Conservation (phyloP, 2,797 vertebrate genomes). For the Urophycis tenuis region DNA sequence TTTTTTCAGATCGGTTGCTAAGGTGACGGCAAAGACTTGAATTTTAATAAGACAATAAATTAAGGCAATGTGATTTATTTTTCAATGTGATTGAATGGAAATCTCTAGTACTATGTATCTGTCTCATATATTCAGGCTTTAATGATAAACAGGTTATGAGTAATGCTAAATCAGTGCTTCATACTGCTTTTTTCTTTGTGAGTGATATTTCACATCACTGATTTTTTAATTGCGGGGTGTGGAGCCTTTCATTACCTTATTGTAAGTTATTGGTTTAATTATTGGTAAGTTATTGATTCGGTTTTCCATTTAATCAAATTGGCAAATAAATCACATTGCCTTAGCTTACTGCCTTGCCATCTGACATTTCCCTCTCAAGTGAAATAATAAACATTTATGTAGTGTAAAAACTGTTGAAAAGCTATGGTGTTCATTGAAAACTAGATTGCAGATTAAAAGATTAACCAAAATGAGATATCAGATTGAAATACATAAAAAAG, state of each 20-base stretch:
- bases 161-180: neutral
- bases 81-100: constrained; percentile 56
- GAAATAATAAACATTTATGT: neutral
- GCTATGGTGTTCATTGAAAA: neutral
- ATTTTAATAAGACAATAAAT: constrained; percentile 78
- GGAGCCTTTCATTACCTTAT: neutral
- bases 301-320: too few species aligned
- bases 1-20: constrained; percentile 72
- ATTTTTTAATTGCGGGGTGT: neutral
- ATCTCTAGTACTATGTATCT: constrained; percentile 23
- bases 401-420: neutral
- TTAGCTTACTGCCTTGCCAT: too few species aligned
- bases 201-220: neutral
- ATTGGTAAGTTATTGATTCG: neutral
- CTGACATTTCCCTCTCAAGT: neutral
- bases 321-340: too few species aligned
- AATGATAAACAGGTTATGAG: constrained; percentile 21
- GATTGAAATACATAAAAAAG: neutral
- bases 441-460: neutral
- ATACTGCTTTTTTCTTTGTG: neutral
- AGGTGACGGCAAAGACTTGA: constrained; percentile 75
- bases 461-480: neutral
- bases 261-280: neutral
- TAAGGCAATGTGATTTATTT: constrained; percentile 60
- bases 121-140: constrained; percentile 39